These are phyloP conservation scores for Scaeva pyrastri DNA, from an alignment of 2,888 invertebrate genomes.

Conservation along the genomic window DNA sequence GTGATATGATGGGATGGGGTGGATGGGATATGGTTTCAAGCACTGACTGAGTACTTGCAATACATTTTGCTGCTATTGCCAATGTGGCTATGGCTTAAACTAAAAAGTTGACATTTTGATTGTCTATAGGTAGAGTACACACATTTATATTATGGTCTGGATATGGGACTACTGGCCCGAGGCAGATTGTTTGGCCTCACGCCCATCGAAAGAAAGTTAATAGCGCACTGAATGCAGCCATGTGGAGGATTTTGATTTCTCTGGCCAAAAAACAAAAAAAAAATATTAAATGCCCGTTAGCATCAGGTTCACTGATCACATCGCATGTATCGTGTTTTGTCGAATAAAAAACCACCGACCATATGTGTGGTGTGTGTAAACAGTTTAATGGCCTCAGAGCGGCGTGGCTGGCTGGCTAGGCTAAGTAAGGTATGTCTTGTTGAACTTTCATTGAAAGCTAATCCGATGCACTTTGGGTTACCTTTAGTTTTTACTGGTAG, in stretches of 20 bases:
- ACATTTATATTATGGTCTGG: no score
- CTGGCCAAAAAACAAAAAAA: conserved; percentile 42
- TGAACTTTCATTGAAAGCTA: conserved; percentile 54
- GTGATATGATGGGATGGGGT: background rate
- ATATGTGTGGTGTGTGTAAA: conserved; percentile 14
- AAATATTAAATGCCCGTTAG: conserved; percentile 32
- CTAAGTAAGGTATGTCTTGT: background rate
- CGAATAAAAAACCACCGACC: background rate
- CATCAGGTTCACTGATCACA: conserved; percentile 3
- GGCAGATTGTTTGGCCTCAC: conserved; percentile 38
- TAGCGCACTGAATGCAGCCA: conserved; percentile 26
- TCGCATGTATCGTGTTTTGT: conserved; percentile 15
- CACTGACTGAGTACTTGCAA: conserved; percentile 22
- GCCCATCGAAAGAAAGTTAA: conserved; percentile 64
- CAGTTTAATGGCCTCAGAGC: conserved; percentile 46
- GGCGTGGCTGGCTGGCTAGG: background rate
- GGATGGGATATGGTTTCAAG: conserved; percentile 10
- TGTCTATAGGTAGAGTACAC: background rate
- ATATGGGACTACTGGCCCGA: background rate
- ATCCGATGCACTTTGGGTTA: conserved; percentile 28
- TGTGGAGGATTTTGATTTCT: conserved; percentile 38
- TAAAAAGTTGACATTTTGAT: conserved; percentile 18
- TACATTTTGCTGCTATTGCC: conserved; percentile 16
- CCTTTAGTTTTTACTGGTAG: background rate
- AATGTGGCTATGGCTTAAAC: background rate